Evolutionary conservation across 1,140 invertebrate species (phyloP).

Genomic region (Cephus cinctus): DNA sequence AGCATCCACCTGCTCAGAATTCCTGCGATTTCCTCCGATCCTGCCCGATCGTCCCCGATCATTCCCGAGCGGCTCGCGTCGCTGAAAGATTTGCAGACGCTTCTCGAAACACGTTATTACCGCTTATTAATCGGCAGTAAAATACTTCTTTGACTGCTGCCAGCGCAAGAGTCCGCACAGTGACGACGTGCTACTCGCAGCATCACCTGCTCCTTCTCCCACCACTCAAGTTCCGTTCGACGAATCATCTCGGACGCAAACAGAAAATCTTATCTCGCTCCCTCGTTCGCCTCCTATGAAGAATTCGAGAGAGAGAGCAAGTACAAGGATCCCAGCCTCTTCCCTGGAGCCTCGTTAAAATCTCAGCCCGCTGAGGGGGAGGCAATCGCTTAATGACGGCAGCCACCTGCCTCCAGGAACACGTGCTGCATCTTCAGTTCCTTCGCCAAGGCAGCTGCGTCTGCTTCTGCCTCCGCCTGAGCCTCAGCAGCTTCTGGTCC

Average conservation of each 20-base stretch:
- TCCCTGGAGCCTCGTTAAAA: constrained; percentile 25
- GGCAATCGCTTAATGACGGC: constrained; percentile 45
- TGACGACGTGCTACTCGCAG: constrained; percentile 30
- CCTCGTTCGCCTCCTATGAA: not conserved
- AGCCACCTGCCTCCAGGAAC: constrained; percentile 47
- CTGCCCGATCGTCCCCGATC: too few relatives aligned
- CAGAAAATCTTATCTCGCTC: not conserved
- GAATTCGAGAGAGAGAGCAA: not conserved
- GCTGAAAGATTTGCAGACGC: too few relatives aligned
- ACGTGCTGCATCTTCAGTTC: constrained; percentile 34
- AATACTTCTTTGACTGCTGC: too few relatives aligned
- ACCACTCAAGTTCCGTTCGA: constrained; percentile 9
- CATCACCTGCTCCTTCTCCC: constrained; percentile 28
- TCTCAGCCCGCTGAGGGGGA: constrained; percentile 38
- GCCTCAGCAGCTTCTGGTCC: constrained; percentile 23
- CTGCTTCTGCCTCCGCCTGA: constrained; percentile 26
- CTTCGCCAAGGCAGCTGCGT: too few relatives aligned
- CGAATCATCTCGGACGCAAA: not conserved
- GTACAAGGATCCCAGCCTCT: constrained; percentile 14
- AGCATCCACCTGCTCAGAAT: too few relatives aligned
- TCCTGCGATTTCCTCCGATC: too few relatives aligned
- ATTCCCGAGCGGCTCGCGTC: too few relatives aligned
- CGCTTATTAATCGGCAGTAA: constrained; percentile 45
- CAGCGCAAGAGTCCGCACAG: constrained; percentile 23
- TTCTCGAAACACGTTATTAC: too few relatives aligned